These are phyloP conservation scores for Phylloscopus trochiloides DNA, from an alignment of 2,113 vertebrate genomes.

Conservation along the genomic window DNA sequence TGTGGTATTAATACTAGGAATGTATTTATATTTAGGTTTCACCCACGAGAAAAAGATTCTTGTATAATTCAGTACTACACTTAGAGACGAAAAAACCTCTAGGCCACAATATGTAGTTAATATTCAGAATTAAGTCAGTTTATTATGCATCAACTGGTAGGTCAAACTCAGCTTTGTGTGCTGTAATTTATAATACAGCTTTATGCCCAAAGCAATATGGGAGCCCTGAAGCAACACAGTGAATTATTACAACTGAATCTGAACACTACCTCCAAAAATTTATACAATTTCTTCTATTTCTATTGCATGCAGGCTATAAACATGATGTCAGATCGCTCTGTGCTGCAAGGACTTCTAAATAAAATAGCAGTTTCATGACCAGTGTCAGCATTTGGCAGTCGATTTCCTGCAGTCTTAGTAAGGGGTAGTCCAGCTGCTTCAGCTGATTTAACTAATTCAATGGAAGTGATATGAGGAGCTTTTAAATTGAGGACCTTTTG, in stretches of 20 bases:
- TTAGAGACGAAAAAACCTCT: conserved; percentile 83
- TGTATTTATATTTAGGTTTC: conserved; percentile 79
- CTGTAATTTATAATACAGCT: conserved; percentile 90
- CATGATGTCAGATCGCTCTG: conserved; percentile 48
- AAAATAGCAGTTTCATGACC: conserved; percentile 66
- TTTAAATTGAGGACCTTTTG: background rate
- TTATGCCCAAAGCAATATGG: conserved; percentile 88
- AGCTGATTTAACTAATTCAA: background rate
- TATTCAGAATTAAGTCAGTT: conserved; percentile 83
- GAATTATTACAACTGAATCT: conserved; percentile 75
- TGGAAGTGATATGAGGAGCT: background rate
- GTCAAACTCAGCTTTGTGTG: conserved; percentile 94
- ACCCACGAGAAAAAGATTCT: conserved; percentile 77
- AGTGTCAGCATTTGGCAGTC: conserved; percentile 59
- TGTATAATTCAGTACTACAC: conserved; percentile 86
- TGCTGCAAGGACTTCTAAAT: conserved; percentile 71
- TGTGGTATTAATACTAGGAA: conserved; percentile 65
- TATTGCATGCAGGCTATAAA: conserved; percentile 51
- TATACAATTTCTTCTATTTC: conserved; percentile 28
- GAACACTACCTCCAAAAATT: conserved; percentile 63
- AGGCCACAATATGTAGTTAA: conserved; percentile 86
- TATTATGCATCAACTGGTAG: conserved; percentile 90
- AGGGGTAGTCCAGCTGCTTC: background rate
- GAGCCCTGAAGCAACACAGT: conserved; percentile 72
- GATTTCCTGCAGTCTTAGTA: background rate